Evolutionary conservation across 92 coral and sea anemone genomes (phyloP), one percentile per base, ranked within the genome.

Genomic region (Umimayanthus kanabou): DNA sequence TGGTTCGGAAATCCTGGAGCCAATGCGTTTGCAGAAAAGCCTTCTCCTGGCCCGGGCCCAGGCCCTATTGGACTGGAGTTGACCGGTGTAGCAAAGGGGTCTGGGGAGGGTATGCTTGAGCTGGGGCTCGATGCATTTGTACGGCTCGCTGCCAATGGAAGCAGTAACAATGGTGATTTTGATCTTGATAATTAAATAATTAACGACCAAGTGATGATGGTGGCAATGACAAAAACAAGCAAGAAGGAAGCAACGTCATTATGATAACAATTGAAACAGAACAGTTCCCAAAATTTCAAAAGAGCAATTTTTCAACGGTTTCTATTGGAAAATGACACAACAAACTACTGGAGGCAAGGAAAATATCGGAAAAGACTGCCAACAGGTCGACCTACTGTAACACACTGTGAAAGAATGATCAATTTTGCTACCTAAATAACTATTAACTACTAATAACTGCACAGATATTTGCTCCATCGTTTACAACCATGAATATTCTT

Each of bases 1-100:
- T 86, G 92, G 83, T 90, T 92, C 26, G 90, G 79, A 25, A 85
- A 89, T 39, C 91, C 90, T 15, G 92, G 85, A 16, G 93, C 89
- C 70, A 90, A 78, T n/a, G 88, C 58, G 88, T 81, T 86, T 25
- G 93, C 70, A 29, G 91, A 88, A 84, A 92, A 86, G 47, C 86
- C 82, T 82, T 90, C 89, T 49, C 89, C 89, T 29, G 90, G 88
- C 57, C 90, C 87, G 45, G 90, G 82, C 88, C 90, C 94, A 25
- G 64, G 61, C 30, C 79, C 87, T 43, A 85, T 85, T 7, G 78
- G 87, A 43, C 78, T 82, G 40, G 86, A 82, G 42, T 71, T 83
- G 25, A 39, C 28, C 26, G 84, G 88, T 87, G 88, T 90, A 3
- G 50, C 69, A 43, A 85, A 75, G 42, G 93, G 87, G 83, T 90